These are phyloP conservation scores for Ramphastos sulfuratus DNA, from an alignment of 2,113 vertebrate genomes.

Conservation along the genomic window DNA sequence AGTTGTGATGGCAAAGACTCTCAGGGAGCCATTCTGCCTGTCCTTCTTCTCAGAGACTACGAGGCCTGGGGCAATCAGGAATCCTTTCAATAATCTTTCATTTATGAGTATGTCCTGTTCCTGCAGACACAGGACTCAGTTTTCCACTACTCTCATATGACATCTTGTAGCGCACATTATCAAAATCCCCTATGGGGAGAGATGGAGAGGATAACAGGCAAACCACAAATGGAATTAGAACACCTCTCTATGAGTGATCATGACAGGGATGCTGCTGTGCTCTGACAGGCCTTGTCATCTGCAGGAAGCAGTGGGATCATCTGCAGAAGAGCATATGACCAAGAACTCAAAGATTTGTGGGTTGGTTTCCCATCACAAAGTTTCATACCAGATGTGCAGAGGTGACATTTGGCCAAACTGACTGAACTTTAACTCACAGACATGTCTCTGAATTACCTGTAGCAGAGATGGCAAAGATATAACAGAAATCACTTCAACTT, in stretches of 20 bases:
- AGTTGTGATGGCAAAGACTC: not conserved
- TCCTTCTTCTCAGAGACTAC: not conserved
- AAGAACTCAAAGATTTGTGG: not conserved
- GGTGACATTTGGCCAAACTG: not conserved
- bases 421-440: not conserved
- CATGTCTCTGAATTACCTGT: not conserved
- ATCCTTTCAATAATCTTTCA: not conserved
- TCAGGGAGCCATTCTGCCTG: not conserved
- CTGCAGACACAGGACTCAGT: not conserved
- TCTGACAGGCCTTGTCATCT: not conserved
- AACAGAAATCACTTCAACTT: not conserved
- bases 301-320: rapidly evolving
- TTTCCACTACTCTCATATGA: not conserved
- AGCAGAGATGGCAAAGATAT: not conserved
- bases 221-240: not conserved
- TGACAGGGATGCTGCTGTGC: not conserved
- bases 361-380: not conserved
- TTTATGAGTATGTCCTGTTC: not conserved
- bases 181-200: not conserved
- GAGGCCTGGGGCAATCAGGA: rapidly evolving
- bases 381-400: not conserved
- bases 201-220: not conserved
- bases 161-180: not conserved
- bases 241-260: not conserved
- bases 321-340: not conserved